These are phyloP conservation scores for Teleogryllus occipitalis DNA, from an alignment of 1,140 invertebrate species.

Conservation along the genomic window DNA sequence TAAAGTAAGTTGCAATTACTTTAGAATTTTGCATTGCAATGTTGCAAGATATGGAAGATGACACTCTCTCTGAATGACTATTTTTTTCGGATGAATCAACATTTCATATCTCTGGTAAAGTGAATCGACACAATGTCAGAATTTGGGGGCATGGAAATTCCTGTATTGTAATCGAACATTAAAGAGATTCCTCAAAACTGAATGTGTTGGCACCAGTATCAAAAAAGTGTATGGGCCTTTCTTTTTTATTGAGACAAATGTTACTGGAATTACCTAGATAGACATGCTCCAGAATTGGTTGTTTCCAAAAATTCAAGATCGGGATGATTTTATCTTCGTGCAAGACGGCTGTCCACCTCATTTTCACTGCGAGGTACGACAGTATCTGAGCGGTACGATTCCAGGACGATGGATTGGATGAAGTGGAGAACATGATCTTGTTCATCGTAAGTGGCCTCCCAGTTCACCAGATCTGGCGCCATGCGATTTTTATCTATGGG, in stretches of 20 bases:
- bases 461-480: too few species aligned
- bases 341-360: constrained; percentile 20
- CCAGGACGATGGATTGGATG: constrained; percentile 21
- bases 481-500: too few species aligned
- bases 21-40: constrained; percentile 7
- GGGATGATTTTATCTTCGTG: constrained; percentile 17
- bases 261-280: constrained; percentile 20
- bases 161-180: constrained; percentile 8
- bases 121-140: constrained; percentile 11
- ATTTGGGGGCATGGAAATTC: constrained; percentile 12
- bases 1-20: neutral
- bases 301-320: constrained; percentile 16
- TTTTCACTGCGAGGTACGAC: constrained; percentile 13
- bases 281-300: too few species aligned
- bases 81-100: neutral
- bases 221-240: constrained; percentile 17
- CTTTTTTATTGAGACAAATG: neutral
- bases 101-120: constrained; percentile 4
- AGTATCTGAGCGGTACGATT: constrained; percentile 13
- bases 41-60: neutral
- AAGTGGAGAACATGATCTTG: constrained; percentile 11
- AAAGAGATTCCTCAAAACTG: constrained; percentile 12
- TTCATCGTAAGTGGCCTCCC: too few species aligned
- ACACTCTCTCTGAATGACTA: neutral
- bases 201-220: constrained; percentile 11